Conservation (phyloP, 2,888 invertebrate species). For the Heliconius hortense region DNA sequence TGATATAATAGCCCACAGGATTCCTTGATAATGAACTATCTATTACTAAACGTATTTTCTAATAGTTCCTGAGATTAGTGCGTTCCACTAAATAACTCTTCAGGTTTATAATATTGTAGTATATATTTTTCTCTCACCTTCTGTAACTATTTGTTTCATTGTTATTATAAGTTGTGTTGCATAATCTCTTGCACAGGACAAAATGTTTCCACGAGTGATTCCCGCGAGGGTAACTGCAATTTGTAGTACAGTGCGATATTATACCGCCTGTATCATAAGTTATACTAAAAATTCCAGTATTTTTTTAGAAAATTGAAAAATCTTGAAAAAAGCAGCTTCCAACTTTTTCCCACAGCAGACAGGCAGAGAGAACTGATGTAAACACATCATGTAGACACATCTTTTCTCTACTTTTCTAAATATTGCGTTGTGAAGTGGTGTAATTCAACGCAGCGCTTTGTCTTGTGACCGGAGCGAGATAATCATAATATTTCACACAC, state of each 20-base stretch:
- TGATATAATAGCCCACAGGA: too few species aligned
- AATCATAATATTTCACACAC: too few species aligned
- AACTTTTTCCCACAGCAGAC: too few species aligned
- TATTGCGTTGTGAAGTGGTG: too few species aligned
- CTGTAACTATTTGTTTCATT: not conserved
- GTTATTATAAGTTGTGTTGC: not conserved
- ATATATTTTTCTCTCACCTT: not conserved
- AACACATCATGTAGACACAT: too few species aligned
- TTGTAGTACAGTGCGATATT: not conserved
- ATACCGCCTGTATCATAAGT: not conserved
- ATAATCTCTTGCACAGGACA: not conserved
- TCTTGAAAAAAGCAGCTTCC: too few species aligned
- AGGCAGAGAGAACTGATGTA: not conserved
- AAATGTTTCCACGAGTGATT: conserved; percentile 2
- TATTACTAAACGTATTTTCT: too few species aligned
- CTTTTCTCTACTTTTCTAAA: too few species aligned
- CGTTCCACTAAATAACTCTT: not conserved
- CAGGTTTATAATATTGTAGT: too few species aligned
- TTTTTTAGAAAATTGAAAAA: not conserved
- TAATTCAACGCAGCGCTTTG: too few species aligned
- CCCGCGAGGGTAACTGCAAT: conserved; percentile 4
- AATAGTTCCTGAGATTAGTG: not conserved
- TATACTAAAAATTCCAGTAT: not conserved
- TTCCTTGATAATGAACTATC: too few species aligned
- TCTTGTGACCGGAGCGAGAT: too few species aligned